Evolutionary conservation across 2,888 invertebrate species (phyloP).

Genomic region (Aphrophora alni): DNA sequence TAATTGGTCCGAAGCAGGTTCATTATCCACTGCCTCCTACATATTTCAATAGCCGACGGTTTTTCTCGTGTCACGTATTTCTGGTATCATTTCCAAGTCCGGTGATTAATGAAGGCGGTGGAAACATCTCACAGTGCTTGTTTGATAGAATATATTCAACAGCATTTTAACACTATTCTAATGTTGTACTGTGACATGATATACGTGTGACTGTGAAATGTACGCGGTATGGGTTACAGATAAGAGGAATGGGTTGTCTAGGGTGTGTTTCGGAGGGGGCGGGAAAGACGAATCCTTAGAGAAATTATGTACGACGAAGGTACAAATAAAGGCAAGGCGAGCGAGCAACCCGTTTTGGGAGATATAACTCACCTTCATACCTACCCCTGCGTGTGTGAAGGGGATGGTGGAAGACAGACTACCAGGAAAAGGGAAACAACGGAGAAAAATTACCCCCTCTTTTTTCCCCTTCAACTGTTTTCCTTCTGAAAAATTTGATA

Average conservation of each 20-base stretch:
- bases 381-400: background rate
- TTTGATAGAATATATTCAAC: background rate
- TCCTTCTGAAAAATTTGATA: slow-evolving; percentile 20
- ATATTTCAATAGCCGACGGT: background rate
- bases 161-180: background rate
- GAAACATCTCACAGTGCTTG: background rate
- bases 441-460: background rate
- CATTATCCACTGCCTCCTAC: background rate
- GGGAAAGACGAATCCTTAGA: background rate
- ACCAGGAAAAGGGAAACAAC: background rate
- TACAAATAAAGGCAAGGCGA: background rate
- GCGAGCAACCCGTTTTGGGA: background rate
- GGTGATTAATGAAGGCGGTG: background rate
- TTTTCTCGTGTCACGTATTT: background rate
- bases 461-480: background rate
- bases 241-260: background rate
- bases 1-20: background rate
- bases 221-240: background rate
- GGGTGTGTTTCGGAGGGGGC: background rate
- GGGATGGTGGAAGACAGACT: background rate
- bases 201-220: background rate
- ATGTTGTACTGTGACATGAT: background rate
- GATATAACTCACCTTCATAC: background rate
- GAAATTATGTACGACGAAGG: slow-evolving; percentile 3
- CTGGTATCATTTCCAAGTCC: background rate